Percentiles rank a stretch among this genome's conserved stretches.
Conservation (phyloP, 2,113 vertebrate species). For the Condylura cristata region DNA sequence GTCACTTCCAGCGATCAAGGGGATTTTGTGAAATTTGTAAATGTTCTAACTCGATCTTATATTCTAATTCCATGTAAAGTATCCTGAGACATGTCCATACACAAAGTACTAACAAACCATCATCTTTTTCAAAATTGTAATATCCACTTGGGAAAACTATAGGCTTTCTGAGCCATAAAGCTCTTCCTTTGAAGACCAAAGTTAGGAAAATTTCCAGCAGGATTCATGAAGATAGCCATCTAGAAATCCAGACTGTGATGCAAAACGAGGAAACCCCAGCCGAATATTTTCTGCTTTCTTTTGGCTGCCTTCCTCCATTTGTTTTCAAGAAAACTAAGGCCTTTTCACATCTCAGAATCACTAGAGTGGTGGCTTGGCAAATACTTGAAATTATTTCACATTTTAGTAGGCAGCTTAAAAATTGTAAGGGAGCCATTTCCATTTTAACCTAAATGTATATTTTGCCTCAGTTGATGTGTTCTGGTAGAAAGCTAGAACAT, state of each 20-base stretch:
- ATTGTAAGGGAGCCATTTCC: neutral
- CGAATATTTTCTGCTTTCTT: neutral
- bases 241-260: neutral
- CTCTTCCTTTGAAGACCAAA: neutral
- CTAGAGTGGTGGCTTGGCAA: neutral
- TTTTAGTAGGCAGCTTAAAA: neutral
- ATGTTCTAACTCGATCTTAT: neutral
- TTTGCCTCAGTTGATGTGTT: neutral
- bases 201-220: neutral
- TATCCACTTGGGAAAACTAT: neutral
- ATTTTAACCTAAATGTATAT: neutral
- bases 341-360: constrained; percentile 39
- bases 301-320: neutral
- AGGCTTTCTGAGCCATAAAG: constrained; percentile 1
- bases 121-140: neutral
- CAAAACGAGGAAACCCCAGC: neutral
- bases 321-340: neutral
- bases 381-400: neutral
- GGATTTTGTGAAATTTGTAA: neutral
- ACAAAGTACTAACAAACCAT: neutral
- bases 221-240: neutral
- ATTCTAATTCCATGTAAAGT: neutral
- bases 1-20: neutral
- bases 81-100: neutral
- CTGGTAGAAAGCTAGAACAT: constrained; percentile 20